Percentiles rank a stretch among this genome's conserved stretches.
Conservation (phyloP, 2,797 vertebrate genomes). For the Pyrrhura leucotis region DNA sequence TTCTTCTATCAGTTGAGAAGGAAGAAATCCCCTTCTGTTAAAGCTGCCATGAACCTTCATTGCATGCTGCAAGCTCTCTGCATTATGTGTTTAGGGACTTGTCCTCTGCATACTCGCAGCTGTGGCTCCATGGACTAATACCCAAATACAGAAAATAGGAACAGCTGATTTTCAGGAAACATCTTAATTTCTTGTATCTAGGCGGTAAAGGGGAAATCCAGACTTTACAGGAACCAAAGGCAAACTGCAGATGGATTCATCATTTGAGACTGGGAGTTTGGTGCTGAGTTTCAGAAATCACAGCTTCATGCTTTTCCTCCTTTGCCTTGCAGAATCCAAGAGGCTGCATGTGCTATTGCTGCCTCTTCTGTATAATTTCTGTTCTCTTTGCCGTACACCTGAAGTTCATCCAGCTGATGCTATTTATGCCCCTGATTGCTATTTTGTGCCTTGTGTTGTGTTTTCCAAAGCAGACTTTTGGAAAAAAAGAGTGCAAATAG, state of each 20-base stretch:
- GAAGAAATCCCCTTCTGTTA: neutral
- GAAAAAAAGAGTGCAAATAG: neutral
- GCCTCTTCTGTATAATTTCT: neutral
- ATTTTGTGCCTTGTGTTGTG: neutral
- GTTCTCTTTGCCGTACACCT: neutral
- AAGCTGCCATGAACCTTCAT: neutral
- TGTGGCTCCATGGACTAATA: neutral
- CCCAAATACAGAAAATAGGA: neutral
- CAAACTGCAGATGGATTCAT: neutral
- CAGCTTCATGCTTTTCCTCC: neutral
- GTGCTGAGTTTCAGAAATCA: neutral
- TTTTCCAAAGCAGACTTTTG: neutral
- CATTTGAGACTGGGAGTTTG: neutral
- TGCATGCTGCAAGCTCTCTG: neutral
- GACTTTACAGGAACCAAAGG: neutral
- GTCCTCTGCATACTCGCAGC: neutral
- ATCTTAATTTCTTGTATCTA: neutral
- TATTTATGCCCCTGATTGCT: neutral
- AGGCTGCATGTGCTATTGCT: neutral
- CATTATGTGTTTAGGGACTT: accelerated
- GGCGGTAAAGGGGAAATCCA: neutral
- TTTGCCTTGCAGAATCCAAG: neutral
- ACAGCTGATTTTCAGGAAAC: neutral
- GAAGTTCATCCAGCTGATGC: neutral
- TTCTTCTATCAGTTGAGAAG: neutral